Evolutionary conservation across 2,113 vertebrate genomes (phyloP).

Genomic region (Sceloporus tristichus): DNA sequence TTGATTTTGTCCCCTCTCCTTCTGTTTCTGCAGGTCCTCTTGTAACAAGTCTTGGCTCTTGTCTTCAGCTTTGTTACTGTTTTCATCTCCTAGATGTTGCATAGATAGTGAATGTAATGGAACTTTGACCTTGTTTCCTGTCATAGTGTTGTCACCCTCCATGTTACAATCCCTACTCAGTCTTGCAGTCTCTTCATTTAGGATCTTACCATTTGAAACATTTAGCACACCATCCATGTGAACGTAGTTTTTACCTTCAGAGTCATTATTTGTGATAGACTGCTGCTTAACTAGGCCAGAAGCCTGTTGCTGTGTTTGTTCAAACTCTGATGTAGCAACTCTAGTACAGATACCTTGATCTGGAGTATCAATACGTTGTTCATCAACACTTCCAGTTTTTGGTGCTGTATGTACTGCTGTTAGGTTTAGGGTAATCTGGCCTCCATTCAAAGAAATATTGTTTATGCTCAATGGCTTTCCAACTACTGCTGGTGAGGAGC

Average conservation of each 20-base stretch:
- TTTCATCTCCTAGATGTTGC: conserved; percentile 68
- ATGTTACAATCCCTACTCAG: conserved; percentile 83
- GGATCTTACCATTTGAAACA: conserved; percentile 81
- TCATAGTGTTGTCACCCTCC: conserved; percentile 77
- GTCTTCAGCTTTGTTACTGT: conserved; percentile 83
- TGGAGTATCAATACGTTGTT: conserved; percentile 76
- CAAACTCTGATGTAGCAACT: conserved; percentile 72
- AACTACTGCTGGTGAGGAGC: conserved; percentile 80
- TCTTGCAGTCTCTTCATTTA: conserved; percentile 80
- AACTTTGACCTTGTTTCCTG: conserved; percentile 73
- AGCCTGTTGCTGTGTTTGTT: conserved; percentile 76
- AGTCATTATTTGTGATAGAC: conserved; percentile 72
- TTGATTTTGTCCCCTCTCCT: conserved; percentile 84
- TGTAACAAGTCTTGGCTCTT: conserved; percentile 79
- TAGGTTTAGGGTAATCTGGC: conserved; percentile 85
- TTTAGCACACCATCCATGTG: conserved; percentile 76
- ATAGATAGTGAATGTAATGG: conserved; percentile 65
- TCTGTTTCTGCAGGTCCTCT: conserved; percentile 87
- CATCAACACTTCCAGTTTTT: conserved; percentile 79
- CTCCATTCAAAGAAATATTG: conserved; percentile 87
- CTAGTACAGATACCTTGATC: conserved; percentile 75
- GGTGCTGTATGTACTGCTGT: conserved; percentile 79
- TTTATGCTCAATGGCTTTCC: conserved; percentile 84
- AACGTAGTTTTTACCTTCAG: conserved; percentile 78
- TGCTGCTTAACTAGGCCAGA: conserved; percentile 75